Evolutionary conservation across 2,888 invertebrate species (phyloP).

Genomic region (Hoplodrina blanda): DNA sequence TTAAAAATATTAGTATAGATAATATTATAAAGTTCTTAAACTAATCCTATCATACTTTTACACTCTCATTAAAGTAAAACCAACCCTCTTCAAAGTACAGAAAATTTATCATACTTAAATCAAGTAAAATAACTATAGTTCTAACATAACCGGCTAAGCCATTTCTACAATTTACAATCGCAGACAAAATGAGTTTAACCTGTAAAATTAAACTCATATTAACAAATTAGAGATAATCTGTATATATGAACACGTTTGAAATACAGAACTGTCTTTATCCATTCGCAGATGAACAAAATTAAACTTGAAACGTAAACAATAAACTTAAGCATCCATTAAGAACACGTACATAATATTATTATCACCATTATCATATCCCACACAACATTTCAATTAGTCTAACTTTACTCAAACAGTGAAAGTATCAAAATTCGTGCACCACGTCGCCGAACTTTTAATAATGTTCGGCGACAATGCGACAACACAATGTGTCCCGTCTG

Average conservation of each 20-base stretch:
- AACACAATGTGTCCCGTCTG: constrained; percentile 40
- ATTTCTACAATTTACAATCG: too few relatives aligned
- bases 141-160: too few relatives aligned
- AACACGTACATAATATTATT: constrained; percentile 26
- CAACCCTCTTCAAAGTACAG: too few relatives aligned
- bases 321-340: constrained; percentile 4
- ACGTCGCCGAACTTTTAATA: constrained; percentile 46
- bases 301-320: constrained; percentile 4
- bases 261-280: constrained; percentile 2
- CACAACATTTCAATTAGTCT: constrained; percentile 25
- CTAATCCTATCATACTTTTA: too few relatives aligned
- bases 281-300: not conserved
- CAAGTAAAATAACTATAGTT: too few relatives aligned
- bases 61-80: too few relatives aligned
- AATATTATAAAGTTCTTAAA: too few relatives aligned
- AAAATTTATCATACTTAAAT: too few relatives aligned
- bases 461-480: constrained; percentile 34
- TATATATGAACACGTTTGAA: not conserved
- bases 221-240: not conserved
- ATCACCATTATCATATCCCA: constrained; percentile 6
- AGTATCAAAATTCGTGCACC: constrained; percentile 23
- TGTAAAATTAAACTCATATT: not conserved
- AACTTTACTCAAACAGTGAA: constrained; percentile 15
- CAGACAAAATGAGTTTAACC: not conserved
- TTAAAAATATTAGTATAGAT: too few relatives aligned